Percentiles rank a stretch among this genome's conserved stretches.
Evolutionary conservation across 2,797 vertebrate species (phyloP).

Genomic region (Cyprinella venusta): DNA sequence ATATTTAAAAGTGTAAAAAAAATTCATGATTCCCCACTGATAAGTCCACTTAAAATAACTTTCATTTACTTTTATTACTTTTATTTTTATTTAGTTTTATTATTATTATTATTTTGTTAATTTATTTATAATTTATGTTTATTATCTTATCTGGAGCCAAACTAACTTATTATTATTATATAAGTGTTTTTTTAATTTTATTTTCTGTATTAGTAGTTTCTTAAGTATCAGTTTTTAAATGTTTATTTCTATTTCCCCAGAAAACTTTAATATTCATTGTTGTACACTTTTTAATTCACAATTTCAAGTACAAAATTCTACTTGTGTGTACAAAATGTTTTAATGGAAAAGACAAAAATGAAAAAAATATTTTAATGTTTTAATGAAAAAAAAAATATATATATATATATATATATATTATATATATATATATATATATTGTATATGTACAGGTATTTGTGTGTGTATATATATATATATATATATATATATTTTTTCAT

Average conservation of each 20-base stretch:
- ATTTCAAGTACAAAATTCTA: neutral
- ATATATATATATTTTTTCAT: too few relatives aligned
- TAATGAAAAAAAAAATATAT: too few relatives aligned
- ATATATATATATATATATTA: too few relatives aligned
- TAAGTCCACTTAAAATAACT: neutral
- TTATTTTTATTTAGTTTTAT: too few relatives aligned
- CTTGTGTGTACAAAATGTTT: neutral
- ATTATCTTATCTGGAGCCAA: neutral
- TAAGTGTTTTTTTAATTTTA: neutral
- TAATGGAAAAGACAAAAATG: too few relatives aligned
- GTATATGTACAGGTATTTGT: too few relatives aligned
- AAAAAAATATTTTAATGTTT: too few relatives aligned
- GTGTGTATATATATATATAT: too few relatives aligned
- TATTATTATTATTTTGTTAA: neutral
- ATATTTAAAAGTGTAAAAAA: neutral
- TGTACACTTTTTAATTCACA: neutral
- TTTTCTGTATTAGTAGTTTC: neutral
- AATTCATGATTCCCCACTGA: neutral
- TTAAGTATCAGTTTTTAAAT: neutral
- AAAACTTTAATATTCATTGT: neutral
- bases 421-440: too few relatives aligned
- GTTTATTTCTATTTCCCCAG: neutral
- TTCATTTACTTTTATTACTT: too few relatives aligned
- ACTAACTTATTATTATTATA: neutral
- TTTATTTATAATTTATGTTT: neutral